A percentile compares a stretch with the other conserved stretches of the same genome.
These are phyloP conservation scores for Antedon mediterranea DNA, from an alignment of 53 echinoderm and acorn worm genomes.

Conservation along the genomic window DNA sequence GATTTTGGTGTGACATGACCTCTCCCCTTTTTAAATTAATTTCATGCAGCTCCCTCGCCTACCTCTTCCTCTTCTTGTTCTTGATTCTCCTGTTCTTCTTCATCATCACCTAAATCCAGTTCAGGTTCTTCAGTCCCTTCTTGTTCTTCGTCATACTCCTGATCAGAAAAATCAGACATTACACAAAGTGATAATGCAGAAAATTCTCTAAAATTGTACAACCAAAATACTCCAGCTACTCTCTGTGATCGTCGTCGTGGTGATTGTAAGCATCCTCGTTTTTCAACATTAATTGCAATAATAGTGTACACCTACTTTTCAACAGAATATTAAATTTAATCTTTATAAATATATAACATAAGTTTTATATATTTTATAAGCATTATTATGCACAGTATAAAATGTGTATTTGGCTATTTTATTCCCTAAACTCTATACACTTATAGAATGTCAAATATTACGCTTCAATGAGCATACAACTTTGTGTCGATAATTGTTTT, in stretches of 20 bases:
- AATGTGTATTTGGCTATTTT: too few species aligned
- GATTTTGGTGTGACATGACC: too few species aligned
- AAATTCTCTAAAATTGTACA: not conserved
- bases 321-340: too few species aligned
- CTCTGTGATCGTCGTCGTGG: not conserved
- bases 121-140: conserved; percentile 95
- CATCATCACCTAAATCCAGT: conserved; percentile 59
- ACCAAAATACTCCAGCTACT: not conserved
- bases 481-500: too few species aligned
- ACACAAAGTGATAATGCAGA: not conserved
- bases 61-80: conserved; percentile 96
- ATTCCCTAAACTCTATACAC: too few species aligned
- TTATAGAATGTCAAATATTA: too few species aligned
- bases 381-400: too few species aligned
- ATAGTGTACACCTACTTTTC: too few species aligned
- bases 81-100: conserved; percentile 42
- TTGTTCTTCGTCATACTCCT: conserved; percentile 96
- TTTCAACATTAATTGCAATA: not conserved
- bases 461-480: too few species aligned
- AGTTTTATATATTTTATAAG: too few species aligned
- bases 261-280: not conserved
- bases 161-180: conserved; percentile 91
- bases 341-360: too few species aligned
- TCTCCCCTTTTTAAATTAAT: not conserved
- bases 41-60: too few species aligned